A percentile compares a stretch with the other conserved stretches of the same genome.
phyloP scores from a whole-genome alignment of 2,797 vertebrate species.

The Merluccius polli region DNA sequence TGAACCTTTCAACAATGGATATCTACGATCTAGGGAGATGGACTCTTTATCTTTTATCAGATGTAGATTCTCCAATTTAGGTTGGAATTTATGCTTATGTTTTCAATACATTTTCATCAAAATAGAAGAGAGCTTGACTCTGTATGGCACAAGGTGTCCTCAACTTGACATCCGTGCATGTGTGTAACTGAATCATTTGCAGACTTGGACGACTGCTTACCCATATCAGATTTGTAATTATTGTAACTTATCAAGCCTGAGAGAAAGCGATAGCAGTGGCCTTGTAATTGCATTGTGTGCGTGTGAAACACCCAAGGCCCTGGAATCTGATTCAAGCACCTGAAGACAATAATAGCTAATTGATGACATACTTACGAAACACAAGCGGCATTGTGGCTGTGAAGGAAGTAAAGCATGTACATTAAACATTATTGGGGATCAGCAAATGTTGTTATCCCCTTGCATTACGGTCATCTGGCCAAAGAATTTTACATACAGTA shows the following conservation, averaged over 20 bases:
- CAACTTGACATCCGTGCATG: conserved; percentile 23
- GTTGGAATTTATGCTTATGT: neutral
- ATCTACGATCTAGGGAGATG: neutral
- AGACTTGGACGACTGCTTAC: conserved; percentile 8
- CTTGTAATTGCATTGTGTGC: conserved; percentile 32
- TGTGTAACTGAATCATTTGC: neutral
- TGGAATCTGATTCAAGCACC: conserved; percentile 33
- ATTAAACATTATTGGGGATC: neutral
- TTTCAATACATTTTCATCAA: neutral
- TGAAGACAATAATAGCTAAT: neutral
- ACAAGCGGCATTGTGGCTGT: conserved; percentile 5
- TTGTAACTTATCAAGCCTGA: conserved; percentile 17
- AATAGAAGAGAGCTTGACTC: neutral
- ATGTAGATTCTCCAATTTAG: neutral
- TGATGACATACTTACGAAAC: conserved; percentile 5
- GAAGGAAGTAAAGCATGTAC: conserved; percentile 1
- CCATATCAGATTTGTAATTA: conserved; percentile 28
- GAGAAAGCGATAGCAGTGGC: conserved; percentile 41
- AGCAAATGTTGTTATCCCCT: neutral
- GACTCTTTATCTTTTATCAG: neutral
- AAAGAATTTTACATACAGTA: neutral
- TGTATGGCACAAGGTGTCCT: too few relatives aligned
- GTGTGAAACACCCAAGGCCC: conserved; percentile 6
- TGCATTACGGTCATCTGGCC: neutral
- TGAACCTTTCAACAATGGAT: too few relatives aligned